phyloP scores from a whole-genome alignment of 1,140 invertebrate genomes.

The Drosophila melanogaster region DNA sequence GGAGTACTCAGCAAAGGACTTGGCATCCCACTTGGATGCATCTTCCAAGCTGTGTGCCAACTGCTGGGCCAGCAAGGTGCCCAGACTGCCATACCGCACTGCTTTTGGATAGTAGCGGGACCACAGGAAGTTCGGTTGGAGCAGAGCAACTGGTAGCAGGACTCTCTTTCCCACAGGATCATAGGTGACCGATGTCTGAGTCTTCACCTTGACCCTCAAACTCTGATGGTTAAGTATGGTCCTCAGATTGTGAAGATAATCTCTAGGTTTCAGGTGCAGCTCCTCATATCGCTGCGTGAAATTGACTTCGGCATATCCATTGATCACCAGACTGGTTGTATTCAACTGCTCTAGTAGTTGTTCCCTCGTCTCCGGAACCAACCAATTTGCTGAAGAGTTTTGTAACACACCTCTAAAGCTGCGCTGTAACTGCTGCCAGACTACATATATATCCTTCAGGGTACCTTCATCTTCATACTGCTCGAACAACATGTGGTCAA shows the following conservation, averaged over 20 bases:
- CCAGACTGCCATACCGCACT: conserved; percentile 86
- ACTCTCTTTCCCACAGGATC: conserved; percentile 49
- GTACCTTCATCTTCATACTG: conserved; percentile 47
- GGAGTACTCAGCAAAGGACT: conserved; percentile 45
- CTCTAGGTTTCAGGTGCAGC: conserved; percentile 34
- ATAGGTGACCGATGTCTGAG: conserved; percentile 30
- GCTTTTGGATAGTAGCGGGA: conserved; percentile 73
- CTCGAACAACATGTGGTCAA: conserved; percentile 60
- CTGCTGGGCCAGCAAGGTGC: conserved; percentile 87
- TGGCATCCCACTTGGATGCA: conserved; percentile 57
- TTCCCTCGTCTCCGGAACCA: conserved; percentile 38
- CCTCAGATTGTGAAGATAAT: conserved; percentile 66
- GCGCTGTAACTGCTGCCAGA: conserved; percentile 62
- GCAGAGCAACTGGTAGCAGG: conserved; percentile 55
- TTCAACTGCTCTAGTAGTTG: conserved; percentile 59
- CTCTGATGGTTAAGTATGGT: conserved; percentile 21
- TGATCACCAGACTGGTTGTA: conserved; percentile 44
- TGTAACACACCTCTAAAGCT: conserved; percentile 52
- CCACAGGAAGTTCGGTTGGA: conserved; percentile 78
- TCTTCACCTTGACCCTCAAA: background rate
- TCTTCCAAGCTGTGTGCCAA: conserved; percentile 88
- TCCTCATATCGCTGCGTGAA: conserved; percentile 49
- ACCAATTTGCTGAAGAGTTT: conserved; percentile 48
- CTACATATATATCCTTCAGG: conserved; percentile 43
- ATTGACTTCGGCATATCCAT: conserved; percentile 51